phyloP scores from a whole-genome alignment of 2,888 invertebrate genomes.

The Cephus pulcher region DNA sequence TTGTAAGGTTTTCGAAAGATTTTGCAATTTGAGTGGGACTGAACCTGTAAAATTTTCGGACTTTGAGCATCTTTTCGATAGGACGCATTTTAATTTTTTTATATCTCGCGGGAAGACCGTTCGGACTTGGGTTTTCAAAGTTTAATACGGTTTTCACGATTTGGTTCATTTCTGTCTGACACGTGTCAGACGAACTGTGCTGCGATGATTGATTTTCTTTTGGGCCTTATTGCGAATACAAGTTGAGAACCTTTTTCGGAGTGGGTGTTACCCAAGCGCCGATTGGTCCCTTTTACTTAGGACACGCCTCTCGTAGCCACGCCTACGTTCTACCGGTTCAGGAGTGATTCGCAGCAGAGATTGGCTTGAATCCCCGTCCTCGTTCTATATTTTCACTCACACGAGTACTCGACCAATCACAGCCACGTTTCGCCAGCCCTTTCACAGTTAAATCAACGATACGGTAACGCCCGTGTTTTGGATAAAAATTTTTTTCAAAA shows the following conservation, averaged over 20 bases:
- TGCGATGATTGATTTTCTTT: not conserved
- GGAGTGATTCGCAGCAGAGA: not conserved
- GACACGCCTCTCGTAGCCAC: not conserved
- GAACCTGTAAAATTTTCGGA: not conserved
- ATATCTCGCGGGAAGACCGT: not conserved
- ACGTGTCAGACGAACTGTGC: not conserved
- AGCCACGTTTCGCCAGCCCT: not conserved
- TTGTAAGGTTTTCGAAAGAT: not conserved
- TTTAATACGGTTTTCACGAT: not conserved
- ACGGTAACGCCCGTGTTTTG: not conserved
- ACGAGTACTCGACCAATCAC: not conserved
- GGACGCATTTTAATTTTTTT: not conserved
- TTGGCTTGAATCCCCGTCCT: not conserved
- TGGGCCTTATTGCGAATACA: not conserved
- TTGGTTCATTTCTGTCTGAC: not conserved
- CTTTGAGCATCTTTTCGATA: not conserved
- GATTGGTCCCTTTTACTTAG: not conserved
- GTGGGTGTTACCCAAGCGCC: not conserved
- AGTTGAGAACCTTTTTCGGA: not conserved
- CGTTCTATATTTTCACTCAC: not conserved
- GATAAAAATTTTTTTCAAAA: not conserved
- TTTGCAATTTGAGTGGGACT: not conserved
- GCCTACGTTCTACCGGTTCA: not conserved
- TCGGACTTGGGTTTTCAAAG: not conserved
- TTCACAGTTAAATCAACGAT: not conserved